These are phyloP conservation scores for Euura lappo DNA, from an alignment of 1,140 invertebrate species.

Conservation along the genomic window DNA sequence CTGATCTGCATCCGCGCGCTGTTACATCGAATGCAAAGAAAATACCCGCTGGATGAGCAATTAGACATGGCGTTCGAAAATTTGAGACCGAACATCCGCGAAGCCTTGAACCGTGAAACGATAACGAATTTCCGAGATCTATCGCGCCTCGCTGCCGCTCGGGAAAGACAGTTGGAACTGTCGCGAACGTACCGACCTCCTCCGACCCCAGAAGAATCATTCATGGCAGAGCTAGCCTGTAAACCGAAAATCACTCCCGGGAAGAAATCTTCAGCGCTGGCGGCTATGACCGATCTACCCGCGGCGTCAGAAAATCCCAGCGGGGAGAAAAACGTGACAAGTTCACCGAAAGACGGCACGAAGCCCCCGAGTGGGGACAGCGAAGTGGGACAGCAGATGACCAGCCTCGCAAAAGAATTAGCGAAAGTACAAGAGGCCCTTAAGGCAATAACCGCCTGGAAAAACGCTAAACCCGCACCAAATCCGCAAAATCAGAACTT, in stretches of 20 bases:
- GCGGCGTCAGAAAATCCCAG: neutral
- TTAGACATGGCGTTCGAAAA: constrained; percentile 7
- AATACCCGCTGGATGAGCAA: neutral
- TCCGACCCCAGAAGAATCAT: neutral
- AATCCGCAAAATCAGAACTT: too few species aligned
- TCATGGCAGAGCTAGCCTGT: neutral
- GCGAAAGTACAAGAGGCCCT: neutral
- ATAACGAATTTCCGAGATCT: neutral
- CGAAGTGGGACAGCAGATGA: neutral
- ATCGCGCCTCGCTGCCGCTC: neutral
- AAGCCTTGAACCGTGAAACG: neutral
- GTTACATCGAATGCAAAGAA: neutral
- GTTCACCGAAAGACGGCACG: neutral
- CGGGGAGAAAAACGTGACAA: too few species aligned
- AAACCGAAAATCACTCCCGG: neutral
- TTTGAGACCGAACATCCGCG: neutral
- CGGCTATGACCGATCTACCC: neutral
- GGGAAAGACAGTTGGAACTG: neutral
- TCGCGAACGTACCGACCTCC: neutral
- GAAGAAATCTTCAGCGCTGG: neutral
- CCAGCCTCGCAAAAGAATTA: neutral
- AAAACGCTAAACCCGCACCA: neutral
- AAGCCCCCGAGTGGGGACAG: neutral
- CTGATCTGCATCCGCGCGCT: constrained; percentile 12
- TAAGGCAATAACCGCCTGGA: neutral